Evolutionary conservation across 2,113 vertebrate species (phyloP), one percentile per base, ranked within the genome.

Genomic region (Lepisosteus oculatus): DNA sequence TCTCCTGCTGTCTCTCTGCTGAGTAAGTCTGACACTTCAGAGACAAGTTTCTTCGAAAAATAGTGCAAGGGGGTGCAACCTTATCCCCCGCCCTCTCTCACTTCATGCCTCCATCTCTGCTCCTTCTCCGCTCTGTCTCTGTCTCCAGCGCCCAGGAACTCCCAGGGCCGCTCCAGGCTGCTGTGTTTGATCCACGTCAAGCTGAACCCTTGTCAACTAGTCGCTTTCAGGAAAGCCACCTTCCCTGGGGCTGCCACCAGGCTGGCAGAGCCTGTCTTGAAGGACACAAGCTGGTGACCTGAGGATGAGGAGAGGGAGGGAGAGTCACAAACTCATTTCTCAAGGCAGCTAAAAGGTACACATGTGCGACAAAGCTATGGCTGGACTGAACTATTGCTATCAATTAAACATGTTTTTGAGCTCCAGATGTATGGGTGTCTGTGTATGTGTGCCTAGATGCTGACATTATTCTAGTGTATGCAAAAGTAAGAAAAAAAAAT

Each of bases 251-350:
- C 92, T 7, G 88, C 77, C 67, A 84, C 61, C 68, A 95, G 78
- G 66, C 76, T 89, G 81, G 81, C 89, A 57, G 90, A 91, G 68
- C 93, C 93, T 41, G 86, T 89, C 83, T 96, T 96, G 86, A 96
- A 96, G 85, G 90, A 94, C 79, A 93, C 93, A 76, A 96, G 91
- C 78, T 92, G 94, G 68, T 93, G 94, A 82, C 94, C 95, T 96
- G 78, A 7, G 77, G 51, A 29, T 29, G 47, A 74, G 67, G 0
- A 74, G 68, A 2, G 77, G 61, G 63, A 77, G 14, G 72, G 14
- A 64, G 59, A n/a, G 8, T 6, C 43, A 59, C 2, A 29, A 8
- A 8, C 14, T 11, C 6, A 41, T 29, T 42, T 29, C 5, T 13
- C 62, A 64, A 8, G 11, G 13, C n/a, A 13, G 7, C 7, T 59